Percentiles rank a stretch among this genome's conserved stretches.
phyloP scores from a whole-genome alignment of 2,888 invertebrate species.

The Tetragnatha montana region DNA sequence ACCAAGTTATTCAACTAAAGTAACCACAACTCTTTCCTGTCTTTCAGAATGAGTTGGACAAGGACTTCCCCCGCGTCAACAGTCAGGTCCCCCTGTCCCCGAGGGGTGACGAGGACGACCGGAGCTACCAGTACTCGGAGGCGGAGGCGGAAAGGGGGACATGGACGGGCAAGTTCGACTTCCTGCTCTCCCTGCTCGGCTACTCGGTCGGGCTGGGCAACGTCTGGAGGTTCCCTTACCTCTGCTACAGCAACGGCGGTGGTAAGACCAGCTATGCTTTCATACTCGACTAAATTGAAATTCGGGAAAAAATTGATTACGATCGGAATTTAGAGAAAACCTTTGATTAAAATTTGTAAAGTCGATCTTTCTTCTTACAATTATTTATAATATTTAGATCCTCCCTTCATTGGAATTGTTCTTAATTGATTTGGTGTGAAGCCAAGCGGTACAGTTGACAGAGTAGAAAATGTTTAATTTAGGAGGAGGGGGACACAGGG shows the following conservation, averaged over 20 bases:
- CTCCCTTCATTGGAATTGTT: no score
- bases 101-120: constrained; percentile 73
- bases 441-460: no score
- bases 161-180: constrained; percentile 70
- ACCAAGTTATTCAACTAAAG: neutral
- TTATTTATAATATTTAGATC: no score
- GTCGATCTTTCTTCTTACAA: no score
- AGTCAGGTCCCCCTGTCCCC: constrained; percentile 77
- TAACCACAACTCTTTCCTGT: neutral
- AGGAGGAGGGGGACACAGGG: no score
- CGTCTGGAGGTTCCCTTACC: constrained; percentile 82
- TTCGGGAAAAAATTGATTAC: no score
- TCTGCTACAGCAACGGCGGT: constrained; percentile 78
- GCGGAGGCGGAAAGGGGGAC: constrained; percentile 71
- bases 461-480: no score
- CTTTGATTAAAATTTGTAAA: no score
- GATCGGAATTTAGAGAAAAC: no score
- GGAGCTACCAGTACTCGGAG: constrained; percentile 70
- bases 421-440: no score
- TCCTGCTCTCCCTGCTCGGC: constrained; percentile 79
- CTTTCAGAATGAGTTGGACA: constrained; percentile 69
- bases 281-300: no score
- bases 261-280: constrained; percentile 50
- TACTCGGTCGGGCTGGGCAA: constrained; percentile 81
- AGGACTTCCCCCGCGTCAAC: constrained; percentile 72